Evolutionary conservation across 2,797 vertebrate species (phyloP), one percentile per base, ranked within the genome.

Genomic region (Fistularia tabacaria): DNA sequence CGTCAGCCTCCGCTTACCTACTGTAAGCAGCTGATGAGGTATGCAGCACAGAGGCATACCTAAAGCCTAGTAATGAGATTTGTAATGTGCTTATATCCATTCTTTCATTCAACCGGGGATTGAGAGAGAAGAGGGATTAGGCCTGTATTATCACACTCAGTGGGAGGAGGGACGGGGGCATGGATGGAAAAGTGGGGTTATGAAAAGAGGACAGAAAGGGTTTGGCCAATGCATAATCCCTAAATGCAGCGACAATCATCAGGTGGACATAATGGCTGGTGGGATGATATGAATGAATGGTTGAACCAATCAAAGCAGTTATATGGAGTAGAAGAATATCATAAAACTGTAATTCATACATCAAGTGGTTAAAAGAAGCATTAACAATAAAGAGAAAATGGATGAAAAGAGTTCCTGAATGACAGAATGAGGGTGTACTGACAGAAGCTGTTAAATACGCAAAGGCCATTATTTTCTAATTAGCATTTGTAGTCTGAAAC

Each of bases 61-160:
- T 81, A 90, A 90, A 87, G 76, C 85, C 78, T 73, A 70, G 79
- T 90, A 90, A 90, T 90, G 88, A 89, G 89, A 90, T 90, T 88
- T 90, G 87, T 90, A 88, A 89, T 84, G 82, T 88, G 84, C 75
- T 82, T 81, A 80, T 83, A 85, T 87, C 81, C 82, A 75, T 85
- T 85, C 79, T 89, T 87, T 89, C 83, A 86, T 88, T 87, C 73
- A 60, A 71, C 49, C 46, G 64, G 74, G 82, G 85, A 90, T 86
- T 82, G 87, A 82, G 79, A 84, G 82, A 82, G 81, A 77, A 80
- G 77, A 66, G 72, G 87, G 89, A 90, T 91, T 90, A 91, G 79
- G 73, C 50, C 84, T 75, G 83, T 77, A 87, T 89, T 89, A 88
- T 91, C 84, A 81, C 84, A 82, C 84, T 73, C 65, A 69, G 62